A percentile compares a stretch with the other conserved stretches of the same genome.
phyloP scores from a whole-genome alignment of 2,888 invertebrate species.

The Tipula lateralis region DNA sequence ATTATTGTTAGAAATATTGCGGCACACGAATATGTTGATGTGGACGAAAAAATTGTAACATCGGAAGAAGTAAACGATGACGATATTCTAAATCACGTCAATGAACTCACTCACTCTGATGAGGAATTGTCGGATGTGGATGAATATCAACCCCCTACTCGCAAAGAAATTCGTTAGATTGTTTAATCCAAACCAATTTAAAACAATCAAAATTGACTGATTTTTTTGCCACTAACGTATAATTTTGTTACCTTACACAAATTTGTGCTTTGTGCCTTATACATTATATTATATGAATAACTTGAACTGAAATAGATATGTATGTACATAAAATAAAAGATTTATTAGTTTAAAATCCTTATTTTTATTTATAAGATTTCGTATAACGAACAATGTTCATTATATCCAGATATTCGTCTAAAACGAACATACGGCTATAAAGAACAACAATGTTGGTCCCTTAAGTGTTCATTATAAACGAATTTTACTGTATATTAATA shows the following conservation, averaged over 20 bases:
- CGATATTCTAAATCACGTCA: no score
- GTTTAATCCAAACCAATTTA: neutral
- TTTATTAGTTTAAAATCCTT: neutral
- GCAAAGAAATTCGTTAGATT: neutral
- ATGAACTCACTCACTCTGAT: no score
- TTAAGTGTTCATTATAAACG: no score
- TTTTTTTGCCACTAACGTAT: neutral
- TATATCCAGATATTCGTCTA: neutral
- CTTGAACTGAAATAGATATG: neutral
- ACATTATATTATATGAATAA: neutral
- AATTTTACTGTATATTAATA: no score
- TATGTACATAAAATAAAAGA: neutral
- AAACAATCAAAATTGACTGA: neutral
- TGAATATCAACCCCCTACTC: no score
- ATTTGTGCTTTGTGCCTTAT: neutral
- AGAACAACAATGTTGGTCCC: neutral
- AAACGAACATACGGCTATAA: neutral
- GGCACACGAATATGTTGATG: no score
- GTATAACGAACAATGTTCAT: neutral
- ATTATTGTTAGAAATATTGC: no score
- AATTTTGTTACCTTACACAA: no score
- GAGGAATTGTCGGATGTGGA: no score
- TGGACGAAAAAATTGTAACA: no score
- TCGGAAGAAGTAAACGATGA: no score
- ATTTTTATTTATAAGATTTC: neutral